Evolutionary conservation across 2,888 invertebrate genomes (phyloP).

Genomic region (Agonopterix arenella): DNA sequence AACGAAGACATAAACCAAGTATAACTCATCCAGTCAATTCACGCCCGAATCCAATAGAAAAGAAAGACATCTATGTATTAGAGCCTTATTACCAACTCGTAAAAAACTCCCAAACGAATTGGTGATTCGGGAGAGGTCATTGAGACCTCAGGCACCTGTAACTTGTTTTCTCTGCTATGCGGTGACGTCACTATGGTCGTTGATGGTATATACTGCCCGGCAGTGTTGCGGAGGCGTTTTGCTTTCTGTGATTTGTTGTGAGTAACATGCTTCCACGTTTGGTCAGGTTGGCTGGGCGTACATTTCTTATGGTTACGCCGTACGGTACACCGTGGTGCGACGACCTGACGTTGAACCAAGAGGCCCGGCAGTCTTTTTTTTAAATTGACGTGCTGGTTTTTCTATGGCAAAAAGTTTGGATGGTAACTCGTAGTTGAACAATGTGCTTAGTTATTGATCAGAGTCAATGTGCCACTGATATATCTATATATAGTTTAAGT

Average conservation of each 20-base stretch:
- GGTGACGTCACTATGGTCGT: constrained; percentile 58
- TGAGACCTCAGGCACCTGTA: constrained; percentile 54
- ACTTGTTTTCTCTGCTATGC: constrained; percentile 56
- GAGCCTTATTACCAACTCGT: neutral
- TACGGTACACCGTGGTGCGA: constrained; percentile 67
- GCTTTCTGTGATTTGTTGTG: constrained; percentile 36
- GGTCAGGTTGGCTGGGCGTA: constrained; percentile 53
- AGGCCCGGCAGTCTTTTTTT: constrained; percentile 50
- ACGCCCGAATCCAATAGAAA: too few species aligned
- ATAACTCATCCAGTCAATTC: too few species aligned
- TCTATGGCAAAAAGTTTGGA: too few species aligned
- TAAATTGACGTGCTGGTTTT: constrained; percentile 7
- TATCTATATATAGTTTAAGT: too few species aligned
- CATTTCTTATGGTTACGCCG: constrained; percentile 51
- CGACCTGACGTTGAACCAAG: constrained; percentile 70
- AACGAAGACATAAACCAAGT: too few species aligned
- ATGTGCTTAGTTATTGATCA: too few species aligned
- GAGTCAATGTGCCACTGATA: too few species aligned
- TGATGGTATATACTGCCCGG: constrained; percentile 40
- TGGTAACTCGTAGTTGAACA: too few species aligned
- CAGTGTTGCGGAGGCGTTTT: constrained; percentile 39
- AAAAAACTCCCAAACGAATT: constrained; percentile 4
- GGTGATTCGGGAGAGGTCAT: constrained; percentile 40
- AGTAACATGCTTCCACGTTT: constrained; percentile 39
- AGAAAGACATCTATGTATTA: too few species aligned